phyloP scores from a whole-genome alignment of 2,888 invertebrate genomes.

The Malthinus flaveolus region DNA sequence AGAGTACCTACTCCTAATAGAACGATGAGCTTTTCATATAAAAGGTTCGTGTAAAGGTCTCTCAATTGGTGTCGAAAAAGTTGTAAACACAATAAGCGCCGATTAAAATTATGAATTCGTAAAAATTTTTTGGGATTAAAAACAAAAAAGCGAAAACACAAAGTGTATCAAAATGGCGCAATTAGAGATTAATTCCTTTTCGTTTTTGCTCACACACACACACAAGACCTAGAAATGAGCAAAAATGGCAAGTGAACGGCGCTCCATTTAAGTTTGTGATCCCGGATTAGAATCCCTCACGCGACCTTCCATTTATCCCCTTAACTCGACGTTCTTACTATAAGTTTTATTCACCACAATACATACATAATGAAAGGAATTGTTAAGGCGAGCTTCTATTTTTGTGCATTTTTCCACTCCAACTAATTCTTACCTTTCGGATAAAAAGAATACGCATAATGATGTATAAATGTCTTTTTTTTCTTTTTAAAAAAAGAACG shows the following conservation, averaged over 20 bases:
- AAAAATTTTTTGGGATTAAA: no score
- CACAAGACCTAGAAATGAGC: slow-evolving; percentile 23
- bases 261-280: slow-evolving; percentile 34
- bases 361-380: slow-evolving; percentile 28
- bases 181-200: no score
- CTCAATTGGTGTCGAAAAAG: no score
- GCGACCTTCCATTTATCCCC: slow-evolving; percentile 22
- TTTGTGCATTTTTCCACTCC: slow-evolving; percentile 9
- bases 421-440: slow-evolving; percentile 1
- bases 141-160: no score
- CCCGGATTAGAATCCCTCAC: slow-evolving; percentile 31
- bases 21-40: no score
- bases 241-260: slow-evolving; percentile 30
- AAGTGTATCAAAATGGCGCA: no score
- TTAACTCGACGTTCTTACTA: slow-evolving; percentile 21
- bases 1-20: no score
- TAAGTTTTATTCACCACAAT: slow-evolving; percentile 20
- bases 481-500: slow-evolving; percentile 21
- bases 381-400: slow-evolving; percentile 11
- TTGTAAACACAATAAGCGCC: no score
- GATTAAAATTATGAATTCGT: no score
- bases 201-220: not conserved
- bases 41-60: no score
- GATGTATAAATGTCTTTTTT: slow-evolving; percentile 19
- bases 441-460: slow-evolving; percentile 19